Percentiles rank a stretch among this genome's conserved stretches.
Evolutionary conservation across 2,888 invertebrate genomes (phyloP).

Genomic region (Cosmia trapezina): DNA sequence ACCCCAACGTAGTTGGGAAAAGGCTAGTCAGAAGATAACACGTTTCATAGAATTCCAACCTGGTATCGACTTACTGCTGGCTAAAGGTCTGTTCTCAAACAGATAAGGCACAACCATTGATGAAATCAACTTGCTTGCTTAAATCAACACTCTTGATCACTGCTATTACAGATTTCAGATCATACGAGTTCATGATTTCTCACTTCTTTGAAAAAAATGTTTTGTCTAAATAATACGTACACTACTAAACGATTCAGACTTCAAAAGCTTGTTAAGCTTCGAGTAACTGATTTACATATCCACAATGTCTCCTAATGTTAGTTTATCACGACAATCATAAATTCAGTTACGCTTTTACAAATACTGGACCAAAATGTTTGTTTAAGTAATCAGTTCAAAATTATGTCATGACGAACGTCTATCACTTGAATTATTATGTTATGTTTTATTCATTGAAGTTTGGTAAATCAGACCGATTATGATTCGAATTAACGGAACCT

Average conservation of each 20-base stretch:
- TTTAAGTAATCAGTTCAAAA: constrained; percentile 33
- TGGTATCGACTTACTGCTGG: too few relatives aligned
- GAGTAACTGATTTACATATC: constrained; percentile 33
- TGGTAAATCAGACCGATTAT: neutral
- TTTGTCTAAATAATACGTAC: neutral
- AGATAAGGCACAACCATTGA: neutral
- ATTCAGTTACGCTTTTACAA: constrained; percentile 46
- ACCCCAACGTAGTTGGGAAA: too few relatives aligned
- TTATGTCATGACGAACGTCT: constrained; percentile 19
- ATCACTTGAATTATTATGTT: constrained; percentile 8
- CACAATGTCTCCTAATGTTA: constrained; percentile 30
- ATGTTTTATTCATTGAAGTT: neutral
- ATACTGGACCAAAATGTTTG: neutral
- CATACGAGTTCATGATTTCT: neutral
- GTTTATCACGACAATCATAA: constrained; percentile 41
- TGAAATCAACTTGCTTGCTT: too few relatives aligned
- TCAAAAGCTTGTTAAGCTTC: constrained; percentile 14
- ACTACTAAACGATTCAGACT: constrained; percentile 2
- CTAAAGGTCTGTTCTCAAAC: neutral
- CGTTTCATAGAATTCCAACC: too few relatives aligned
- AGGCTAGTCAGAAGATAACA: too few relatives aligned
- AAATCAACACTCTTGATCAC: too few relatives aligned
- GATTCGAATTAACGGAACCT: neutral
- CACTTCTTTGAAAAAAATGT: neutral
- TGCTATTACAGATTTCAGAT: neutral